Evolutionary conservation across 2,113 vertebrate genomes (phyloP), one percentile per base, ranked within the genome.

Genomic region (Leuciscus idus): DNA sequence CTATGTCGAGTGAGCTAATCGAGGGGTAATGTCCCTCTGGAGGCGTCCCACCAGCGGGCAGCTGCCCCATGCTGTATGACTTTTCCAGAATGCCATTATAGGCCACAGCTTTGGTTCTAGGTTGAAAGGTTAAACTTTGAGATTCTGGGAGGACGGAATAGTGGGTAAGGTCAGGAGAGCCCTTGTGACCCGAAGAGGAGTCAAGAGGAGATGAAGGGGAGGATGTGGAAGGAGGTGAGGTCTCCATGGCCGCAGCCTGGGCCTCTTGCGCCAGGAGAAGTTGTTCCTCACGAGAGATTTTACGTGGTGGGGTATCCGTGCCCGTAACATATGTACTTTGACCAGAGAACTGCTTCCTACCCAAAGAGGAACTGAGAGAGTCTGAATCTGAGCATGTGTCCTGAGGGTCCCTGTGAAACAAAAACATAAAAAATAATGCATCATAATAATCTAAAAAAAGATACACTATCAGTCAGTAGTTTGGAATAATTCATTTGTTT

Each of bases 11-110:
- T 12, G 96, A 97, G 88, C 96, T 96, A 76, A 96, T 95, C 0
- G 97, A 97, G 6, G 96, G 96, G 91, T 97, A 93, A 3, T 96
- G 96, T 77, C 96, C 95, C 75, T 96, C 97, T 19, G 94, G 85
- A 82, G 90, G 85, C 0, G 93, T 93, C 87, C 95, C 93, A 85
- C 95, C 94, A 15, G 95, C 91, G 0, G 97, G 96, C 90, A 99
- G 95, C 91, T 98, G 97, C 91, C 97, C 95, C 93, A 97, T 96
- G 95, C 98, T 99, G 94, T 97, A 98, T 62, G 98, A 99, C 90
- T 99, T 99, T 94, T 99, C 98, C 95, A 99, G 91, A 90, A 98
- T 95, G 92, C 98, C 98, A 39, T 99, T 99, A 94, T 98, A 98
- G 76, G 86, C 80, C 87, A 96, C 90, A 72, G 91, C 91, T 90